These are phyloP conservation scores for Spinus olivaceus DNA, from an alignment of 2,797 vertebrate species.

Conservation along the genomic window DNA sequence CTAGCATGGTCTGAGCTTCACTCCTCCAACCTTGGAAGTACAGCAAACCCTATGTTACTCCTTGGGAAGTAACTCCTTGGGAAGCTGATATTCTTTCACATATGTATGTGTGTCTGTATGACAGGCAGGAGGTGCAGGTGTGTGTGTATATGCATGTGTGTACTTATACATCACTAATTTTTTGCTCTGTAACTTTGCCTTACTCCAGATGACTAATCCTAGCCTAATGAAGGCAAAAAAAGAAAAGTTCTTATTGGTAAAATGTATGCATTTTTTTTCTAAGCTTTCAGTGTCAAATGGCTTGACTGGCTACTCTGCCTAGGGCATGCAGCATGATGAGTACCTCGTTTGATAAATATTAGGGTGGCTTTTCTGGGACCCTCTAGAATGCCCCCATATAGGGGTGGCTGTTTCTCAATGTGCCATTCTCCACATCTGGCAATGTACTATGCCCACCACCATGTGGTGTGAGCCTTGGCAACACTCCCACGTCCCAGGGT, in stretches of 20 bases:
- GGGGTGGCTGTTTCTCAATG: not conserved
- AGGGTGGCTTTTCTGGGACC: not conserved
- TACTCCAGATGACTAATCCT: not conserved
- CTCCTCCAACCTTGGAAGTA: not conserved
- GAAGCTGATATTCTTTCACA: not conserved
- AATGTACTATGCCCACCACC: not conserved
- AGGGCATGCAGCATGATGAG: not conserved
- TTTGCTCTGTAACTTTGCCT: not conserved
- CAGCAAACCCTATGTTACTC: not conserved
- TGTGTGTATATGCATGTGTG: not conserved
- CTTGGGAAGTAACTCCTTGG: not conserved
- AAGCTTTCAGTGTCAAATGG: not conserved
- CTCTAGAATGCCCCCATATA: not conserved
- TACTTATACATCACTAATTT: not conserved
- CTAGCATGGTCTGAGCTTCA: not conserved
- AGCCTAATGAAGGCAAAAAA: not conserved
- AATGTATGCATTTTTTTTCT: not conserved
- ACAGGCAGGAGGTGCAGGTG: not conserved
- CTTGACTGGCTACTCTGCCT: not conserved
- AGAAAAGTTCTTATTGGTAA: not conserved
- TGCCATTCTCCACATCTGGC: not conserved
- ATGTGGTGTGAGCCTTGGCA: not conserved
- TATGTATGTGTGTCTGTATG: not conserved
- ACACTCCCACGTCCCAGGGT: too few species aligned
- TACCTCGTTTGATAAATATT: not conserved